These are phyloP conservation scores for Myopa tessellatipennis DNA, from an alignment of 2,888 invertebrate genomes.

Conservation along the genomic window DNA sequence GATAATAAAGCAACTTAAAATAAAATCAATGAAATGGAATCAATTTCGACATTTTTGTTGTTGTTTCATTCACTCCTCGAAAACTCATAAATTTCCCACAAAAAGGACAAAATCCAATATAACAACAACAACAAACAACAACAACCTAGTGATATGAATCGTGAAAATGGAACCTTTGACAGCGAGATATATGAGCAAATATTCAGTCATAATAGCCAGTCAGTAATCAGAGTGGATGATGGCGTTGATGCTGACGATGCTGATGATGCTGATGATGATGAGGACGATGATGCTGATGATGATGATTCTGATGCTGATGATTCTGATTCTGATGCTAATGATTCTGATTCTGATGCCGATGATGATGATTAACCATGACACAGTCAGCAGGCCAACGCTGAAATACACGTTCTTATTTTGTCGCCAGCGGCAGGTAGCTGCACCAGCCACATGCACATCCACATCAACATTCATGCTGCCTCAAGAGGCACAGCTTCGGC, in stretches of 20 bases:
- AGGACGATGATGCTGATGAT: background rate
- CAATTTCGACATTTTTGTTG: background rate
- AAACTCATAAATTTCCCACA: too few relatives aligned
- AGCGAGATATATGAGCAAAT: background rate
- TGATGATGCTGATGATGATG: background rate
- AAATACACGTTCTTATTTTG: background rate
- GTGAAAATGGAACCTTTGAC: background rate
- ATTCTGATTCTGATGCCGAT: background rate
- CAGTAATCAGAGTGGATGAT: background rate
- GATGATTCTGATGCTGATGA: background rate
- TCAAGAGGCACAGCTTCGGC: background rate
- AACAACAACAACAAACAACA: background rate
- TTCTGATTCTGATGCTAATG: background rate
- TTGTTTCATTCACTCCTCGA: background rate
- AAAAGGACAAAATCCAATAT: too few relatives aligned
- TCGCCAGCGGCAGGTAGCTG: background rate
- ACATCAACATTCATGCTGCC: background rate
- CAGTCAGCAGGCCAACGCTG: background rate
- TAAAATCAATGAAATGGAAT: conserved; percentile 18
- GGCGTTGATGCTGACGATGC: background rate
- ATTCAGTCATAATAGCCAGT: too few relatives aligned
- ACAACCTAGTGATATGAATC: background rate
- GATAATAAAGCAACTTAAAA: background rate
- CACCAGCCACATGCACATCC: background rate
- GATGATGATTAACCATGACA: background rate